Conservation (phyloP, 2,888 invertebrate genomes). For the Isoperla grammatica region DNA sequence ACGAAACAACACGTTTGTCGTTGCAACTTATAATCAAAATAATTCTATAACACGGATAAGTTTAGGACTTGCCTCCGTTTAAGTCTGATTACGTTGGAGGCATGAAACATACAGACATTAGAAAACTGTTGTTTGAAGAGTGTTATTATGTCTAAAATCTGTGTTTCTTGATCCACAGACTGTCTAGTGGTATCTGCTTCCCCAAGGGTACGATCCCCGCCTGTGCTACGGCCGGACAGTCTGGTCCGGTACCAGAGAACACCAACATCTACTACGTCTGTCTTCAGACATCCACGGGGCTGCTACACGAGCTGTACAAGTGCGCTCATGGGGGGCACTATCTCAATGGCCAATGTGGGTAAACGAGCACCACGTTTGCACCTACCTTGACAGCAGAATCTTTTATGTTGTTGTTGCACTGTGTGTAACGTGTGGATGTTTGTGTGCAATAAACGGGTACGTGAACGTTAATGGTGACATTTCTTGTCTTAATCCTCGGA, state of each 20-base stretch:
- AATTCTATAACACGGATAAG: too few relatives aligned
- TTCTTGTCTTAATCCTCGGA: too few relatives aligned
- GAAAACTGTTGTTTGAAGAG: too few relatives aligned
- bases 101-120: too few relatives aligned
- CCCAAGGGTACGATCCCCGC: slow-evolving; percentile 1
- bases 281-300: neutral
- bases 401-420: neutral
- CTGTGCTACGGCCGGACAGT: neutral
- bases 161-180: neutral
- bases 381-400: neutral
- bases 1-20: too few relatives aligned
- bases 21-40: too few relatives aligned
- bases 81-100: too few relatives aligned
- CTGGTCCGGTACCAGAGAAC: slow-evolving; percentile 1
- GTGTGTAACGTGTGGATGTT: too few relatives aligned
- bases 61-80: too few relatives aligned
- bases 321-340: neutral
- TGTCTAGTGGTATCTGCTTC: neutral
- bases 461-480: too few relatives aligned
- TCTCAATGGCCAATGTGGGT: neutral
- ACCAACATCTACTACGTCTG: slow-evolving; percentile 9
- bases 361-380: neutral
- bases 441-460: too few relatives aligned
- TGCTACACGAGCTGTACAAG: slow-evolving; percentile 5
- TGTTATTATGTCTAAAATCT: too few relatives aligned